Evolutionary conservation across 2,888 invertebrate genomes (phyloP).

Genomic region (Ellobium chinense): DNA sequence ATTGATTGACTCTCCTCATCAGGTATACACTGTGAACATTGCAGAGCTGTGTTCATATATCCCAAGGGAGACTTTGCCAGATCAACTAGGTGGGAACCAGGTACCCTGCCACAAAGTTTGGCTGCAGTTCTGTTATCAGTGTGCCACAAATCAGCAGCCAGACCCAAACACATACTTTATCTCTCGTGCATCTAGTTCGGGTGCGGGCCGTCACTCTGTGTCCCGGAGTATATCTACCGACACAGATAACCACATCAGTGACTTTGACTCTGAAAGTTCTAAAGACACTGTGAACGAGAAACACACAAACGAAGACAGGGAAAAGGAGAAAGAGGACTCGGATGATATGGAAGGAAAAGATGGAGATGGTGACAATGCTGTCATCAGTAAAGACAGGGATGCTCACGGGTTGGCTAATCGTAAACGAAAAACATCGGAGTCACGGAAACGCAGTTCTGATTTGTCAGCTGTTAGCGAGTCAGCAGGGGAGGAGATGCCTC

Average conservation of each 20-base stretch:
- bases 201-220: conserved; percentile 47
- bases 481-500: conserved; percentile 57
- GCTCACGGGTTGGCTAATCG: conserved; percentile 28
- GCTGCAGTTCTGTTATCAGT: conserved; percentile 82
- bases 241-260: conserved; percentile 66
- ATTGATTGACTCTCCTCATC: no score
- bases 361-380: background rate
- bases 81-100: conserved; percentile 92
- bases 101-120: conserved; percentile 93
- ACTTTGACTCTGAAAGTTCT: conserved; percentile 71
- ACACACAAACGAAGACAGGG: conserved; percentile 82
- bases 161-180: conserved; percentile 67
- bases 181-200: conserved; percentile 47
- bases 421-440: conserved; percentile 44
- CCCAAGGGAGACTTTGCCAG: conserved; percentile 92
- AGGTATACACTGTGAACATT: conserved; percentile 93
- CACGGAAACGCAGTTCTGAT: conserved; percentile 52
- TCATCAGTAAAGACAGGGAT: conserved; percentile 40
- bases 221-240: conserved; percentile 65
- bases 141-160: conserved; percentile 59
- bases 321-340: conserved; percentile 47
- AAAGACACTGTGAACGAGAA: conserved; percentile 80
- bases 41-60: conserved; percentile 94
- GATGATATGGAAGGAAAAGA: conserved; percentile 29
- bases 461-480: conserved; percentile 22